These are phyloP conservation scores for Knipowitschia caucasica DNA, from an alignment of 2,797 vertebrate genomes.

Conservation along the genomic window DNA sequence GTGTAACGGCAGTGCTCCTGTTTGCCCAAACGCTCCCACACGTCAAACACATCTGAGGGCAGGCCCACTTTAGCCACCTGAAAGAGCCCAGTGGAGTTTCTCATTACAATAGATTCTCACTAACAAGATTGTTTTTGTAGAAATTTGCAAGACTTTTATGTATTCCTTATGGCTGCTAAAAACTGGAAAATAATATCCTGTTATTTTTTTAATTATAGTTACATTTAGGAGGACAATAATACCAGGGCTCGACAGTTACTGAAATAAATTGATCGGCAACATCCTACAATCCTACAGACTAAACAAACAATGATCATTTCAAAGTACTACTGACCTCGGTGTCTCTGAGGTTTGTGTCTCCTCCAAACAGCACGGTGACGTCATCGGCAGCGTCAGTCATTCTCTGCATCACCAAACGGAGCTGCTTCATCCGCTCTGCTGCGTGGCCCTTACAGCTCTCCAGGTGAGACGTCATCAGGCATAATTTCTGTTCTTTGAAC, in stretches of 20 bases:
- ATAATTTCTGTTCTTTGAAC: conserved; percentile 80
- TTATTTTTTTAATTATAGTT: background rate
- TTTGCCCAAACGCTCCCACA: conserved; percentile 87
- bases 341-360: conserved; percentile 94
- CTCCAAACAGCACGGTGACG: conserved; percentile 87
- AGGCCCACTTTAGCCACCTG: conserved; percentile 85
- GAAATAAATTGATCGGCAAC: too few relatives aligned
- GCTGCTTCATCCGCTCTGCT: conserved; percentile 84
- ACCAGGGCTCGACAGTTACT: too few relatives aligned
- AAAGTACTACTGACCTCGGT: conserved; percentile 77
- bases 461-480: conserved; percentile 93
- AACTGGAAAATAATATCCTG: background rate
- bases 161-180: background rate
- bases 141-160: too few relatives aligned
- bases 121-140: too few relatives aligned
- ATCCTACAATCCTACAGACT: too few relatives aligned
- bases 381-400: conserved; percentile 80
- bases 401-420: conserved; percentile 75
- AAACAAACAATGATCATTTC: too few relatives aligned
- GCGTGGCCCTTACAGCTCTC: conserved; percentile 89
- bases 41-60: conserved; percentile 76
- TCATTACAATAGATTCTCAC: too few relatives aligned
- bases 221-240: background rate
- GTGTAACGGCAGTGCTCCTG: conserved; percentile 91
- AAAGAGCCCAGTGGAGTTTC: conserved; percentile 3